Base-by-base conservation (phyloP, 2,113 vertebrate species). In the Ascaphus truei region DNA sequence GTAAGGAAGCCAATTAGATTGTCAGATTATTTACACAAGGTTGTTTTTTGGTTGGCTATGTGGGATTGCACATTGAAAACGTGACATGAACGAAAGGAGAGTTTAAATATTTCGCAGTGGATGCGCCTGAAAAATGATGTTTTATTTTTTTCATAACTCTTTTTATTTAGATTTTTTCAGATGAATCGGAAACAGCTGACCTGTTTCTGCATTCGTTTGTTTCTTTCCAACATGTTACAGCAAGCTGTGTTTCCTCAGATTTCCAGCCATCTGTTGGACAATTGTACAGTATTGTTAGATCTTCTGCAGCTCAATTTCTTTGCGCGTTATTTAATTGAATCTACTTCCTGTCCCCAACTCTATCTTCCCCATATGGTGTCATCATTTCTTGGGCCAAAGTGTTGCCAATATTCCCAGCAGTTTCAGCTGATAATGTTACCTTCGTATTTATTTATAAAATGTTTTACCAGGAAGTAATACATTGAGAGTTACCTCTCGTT, bases 271-370 rank as follows among this genome's bases (percentile, higher is more conserved):
- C 65, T 68, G 65, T 36, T 30, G 9, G 15, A 9, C 5, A 9
- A 22, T 55, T 18, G 25, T 52, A 20, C 51, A 52, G 58, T 27
- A 9, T 58, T 47, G 18, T 23, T 36, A 20, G 39, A 55, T 58
- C 52, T 26, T 68, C 58, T 68, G 43, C 64, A 68, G 53, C 48
- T 68, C 39, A 34, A 36, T 48, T 23, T 58, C 48, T 18, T n/a
- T 12, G 25, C 39, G 16, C 6, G 26, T 34, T 34, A 47, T 29
- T 48, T 22, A n/a, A 51, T 9, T 27, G 13, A 22, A 25, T 30
- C 12, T 2, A 48, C 30, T 7, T 33, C 18, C 16, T 27, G 4
- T 48, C 45, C 5, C 8, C 9, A 3, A 7, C 9, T 48, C 3
- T 9, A 20, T 4, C 20, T 22, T 36, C 34, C 5, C 23, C 26